Base-by-base conservation (phyloP, 2,888 invertebrate species). In the Drosophila anomalata region DNA sequence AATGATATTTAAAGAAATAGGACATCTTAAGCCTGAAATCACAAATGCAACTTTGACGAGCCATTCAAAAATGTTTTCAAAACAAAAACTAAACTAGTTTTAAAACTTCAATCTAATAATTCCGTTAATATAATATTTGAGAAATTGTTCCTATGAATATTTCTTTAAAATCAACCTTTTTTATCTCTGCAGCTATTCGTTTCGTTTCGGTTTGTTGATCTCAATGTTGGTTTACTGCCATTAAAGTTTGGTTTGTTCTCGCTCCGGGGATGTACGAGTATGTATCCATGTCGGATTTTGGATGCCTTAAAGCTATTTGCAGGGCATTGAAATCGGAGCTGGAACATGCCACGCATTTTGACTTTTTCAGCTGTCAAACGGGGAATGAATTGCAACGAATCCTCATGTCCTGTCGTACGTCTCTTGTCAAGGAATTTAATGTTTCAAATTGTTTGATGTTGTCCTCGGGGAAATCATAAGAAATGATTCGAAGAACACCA, bases 191-290 rank as follows among this genome's bases (percentile, higher is more conserved):
- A 5, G 12, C 29, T 4, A 39, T 70, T 52, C 67, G 58, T 61
- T 83, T 86, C 65, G 87, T 76, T 75, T 77, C 87, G 87, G 74
- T 84, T 83, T 84, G 87, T 83, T 87, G 85, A 68, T 31, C 65
- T 66, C 54, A 55, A 54, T 51, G 53, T 68, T 60, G 33, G 56
- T 71, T 66, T 50, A 48, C 58, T 68, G 60, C 79, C 79, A 83
- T 82, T 82, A 86, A 82, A 83, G 81, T 79, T 76, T 54, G 83
- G 78, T 44, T 74, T 85, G 83, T 56, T 47, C 55, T 36, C 9
- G 52, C 31, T 46, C 26, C 39, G 44, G 48, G 24, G n/a, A 24
- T 7, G 22, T 9, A 9, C 20, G 20, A 12, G 20, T n/a, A 9
- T 26, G 41, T 68, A 52, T 54, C 77, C 77, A 86, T 46, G 86